Evolutionary conservation across 2,113 vertebrate species (phyloP).

Genomic region (Taxidea taxus): DNA sequence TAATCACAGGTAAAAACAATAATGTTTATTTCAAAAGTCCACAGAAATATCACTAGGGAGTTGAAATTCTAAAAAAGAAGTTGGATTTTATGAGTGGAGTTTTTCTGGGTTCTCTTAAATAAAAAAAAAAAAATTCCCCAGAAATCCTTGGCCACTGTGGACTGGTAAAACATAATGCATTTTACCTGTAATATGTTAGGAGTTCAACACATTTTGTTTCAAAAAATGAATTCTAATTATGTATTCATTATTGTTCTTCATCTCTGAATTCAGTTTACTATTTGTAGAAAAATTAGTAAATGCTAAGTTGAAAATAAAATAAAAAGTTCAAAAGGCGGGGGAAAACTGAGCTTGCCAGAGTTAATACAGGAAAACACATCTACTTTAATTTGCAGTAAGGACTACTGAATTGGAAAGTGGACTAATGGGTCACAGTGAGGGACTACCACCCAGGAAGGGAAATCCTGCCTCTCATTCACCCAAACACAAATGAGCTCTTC

Average conservation of each 20-base stretch:
- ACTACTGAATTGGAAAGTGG: not conserved
- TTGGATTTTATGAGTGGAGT: not conserved
- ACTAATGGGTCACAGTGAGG: not conserved
- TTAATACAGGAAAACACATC: not conserved
- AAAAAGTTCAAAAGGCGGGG: not conserved
- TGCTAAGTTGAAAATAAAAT: not conserved
- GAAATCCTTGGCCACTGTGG: not conserved
- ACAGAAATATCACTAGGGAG: not conserved
- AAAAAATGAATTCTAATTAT: not conserved
- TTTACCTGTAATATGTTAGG: not conserved
- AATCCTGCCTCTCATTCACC: not conserved
- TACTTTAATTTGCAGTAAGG: not conserved
- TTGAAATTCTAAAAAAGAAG: not conserved
- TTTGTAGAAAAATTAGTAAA: not conserved
- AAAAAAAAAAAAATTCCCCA: not conserved
- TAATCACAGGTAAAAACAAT: not conserved
- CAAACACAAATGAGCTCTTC: not conserved
- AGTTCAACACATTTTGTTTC: not conserved
- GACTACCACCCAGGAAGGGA: accelerated
- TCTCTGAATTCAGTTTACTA: not conserved
- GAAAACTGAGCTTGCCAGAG: not conserved
- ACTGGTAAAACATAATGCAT: not conserved
- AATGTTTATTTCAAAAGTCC: not conserved
- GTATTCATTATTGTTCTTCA: not conserved
- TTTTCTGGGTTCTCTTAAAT: not conserved